These are phyloP conservation scores for Spodoptera littoralis DNA, from an alignment of 2,888 invertebrate genomes.

Conservation along the genomic window DNA sequence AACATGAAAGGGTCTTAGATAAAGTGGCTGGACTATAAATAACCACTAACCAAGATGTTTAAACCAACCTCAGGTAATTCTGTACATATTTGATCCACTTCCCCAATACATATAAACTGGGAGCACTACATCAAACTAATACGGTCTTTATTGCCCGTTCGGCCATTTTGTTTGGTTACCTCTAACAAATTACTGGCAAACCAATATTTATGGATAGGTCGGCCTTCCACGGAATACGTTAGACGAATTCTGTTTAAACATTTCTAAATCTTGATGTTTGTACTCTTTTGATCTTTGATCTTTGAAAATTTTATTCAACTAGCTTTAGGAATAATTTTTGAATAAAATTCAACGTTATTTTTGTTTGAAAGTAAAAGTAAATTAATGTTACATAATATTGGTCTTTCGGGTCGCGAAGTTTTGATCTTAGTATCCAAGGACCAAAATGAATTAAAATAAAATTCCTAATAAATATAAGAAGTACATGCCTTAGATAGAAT, in stretches of 20 bases:
- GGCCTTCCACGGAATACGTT: slow-evolving; percentile 9
- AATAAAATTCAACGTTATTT: background rate
- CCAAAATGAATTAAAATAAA: background rate
- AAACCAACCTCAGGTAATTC: slow-evolving; percentile 7
- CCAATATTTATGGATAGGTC: slow-evolving; percentile 53
- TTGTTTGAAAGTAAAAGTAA: no score
- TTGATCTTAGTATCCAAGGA: background rate
- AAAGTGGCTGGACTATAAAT: no score
- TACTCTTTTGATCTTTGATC: background rate
- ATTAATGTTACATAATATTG: no score
- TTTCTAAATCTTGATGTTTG: slow-evolving; percentile 13
- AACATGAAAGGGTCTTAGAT: no score
- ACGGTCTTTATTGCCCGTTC: slow-evolving; percentile 46
- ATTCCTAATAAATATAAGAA: no score
- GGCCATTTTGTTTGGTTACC: slow-evolving; percentile 45
- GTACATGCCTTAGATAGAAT: slow-evolving; percentile 10
- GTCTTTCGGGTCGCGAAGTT: no score
- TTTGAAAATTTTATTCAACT: background rate
- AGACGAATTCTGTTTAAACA: slow-evolving; percentile 2
- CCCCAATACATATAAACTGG: slow-evolving; percentile 9
- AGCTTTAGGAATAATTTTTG: no score
- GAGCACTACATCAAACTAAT: slow-evolving; percentile 41
- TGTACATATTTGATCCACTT: slow-evolving; percentile 16
- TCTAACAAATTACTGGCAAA: slow-evolving; percentile 53
- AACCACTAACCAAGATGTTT: background rate